Percentiles rank a stretch among this genome's conserved stretches.
Evolutionary conservation across 1,140 invertebrate genomes (phyloP).

Genomic region (Sitophilus oryzae): DNA sequence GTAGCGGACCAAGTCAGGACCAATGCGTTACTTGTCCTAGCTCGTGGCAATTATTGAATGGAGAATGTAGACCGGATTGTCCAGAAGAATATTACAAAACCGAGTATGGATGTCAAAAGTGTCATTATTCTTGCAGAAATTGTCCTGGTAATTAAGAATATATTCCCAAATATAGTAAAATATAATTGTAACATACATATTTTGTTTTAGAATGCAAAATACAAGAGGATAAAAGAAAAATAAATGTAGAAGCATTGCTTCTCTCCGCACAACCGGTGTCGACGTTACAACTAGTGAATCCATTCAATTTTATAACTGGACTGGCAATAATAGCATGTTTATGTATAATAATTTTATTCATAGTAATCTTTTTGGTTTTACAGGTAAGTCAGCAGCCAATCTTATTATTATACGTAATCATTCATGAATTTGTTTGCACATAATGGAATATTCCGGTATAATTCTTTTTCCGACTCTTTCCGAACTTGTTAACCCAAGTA

Average conservation of each 20-base stretch:
- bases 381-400: slow-evolving; percentile 61
- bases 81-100: slow-evolving; percentile 78
- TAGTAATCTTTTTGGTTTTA: slow-evolving; percentile 59
- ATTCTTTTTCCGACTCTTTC: too few relatives aligned
- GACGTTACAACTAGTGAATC: slow-evolving; percentile 45
- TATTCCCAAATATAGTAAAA: slow-evolving; percentile 3
- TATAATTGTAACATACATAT: neutral
- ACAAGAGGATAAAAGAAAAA: slow-evolving; percentile 44
- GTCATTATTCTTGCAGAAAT: slow-evolving; percentile 76
- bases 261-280: slow-evolving; percentile 41
- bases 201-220: slow-evolving; percentile 38
- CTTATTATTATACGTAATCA: too few relatives aligned
- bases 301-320: slow-evolving; percentile 56
- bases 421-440: too few relatives aligned
- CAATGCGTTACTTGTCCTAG: slow-evolving; percentile 77
- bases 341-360: slow-evolving; percentile 59
- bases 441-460: too few relatives aligned
- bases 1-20: slow-evolving; percentile 68
- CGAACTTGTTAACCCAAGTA: too few relatives aligned
- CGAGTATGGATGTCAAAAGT: slow-evolving; percentile 72
- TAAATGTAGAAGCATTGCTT: slow-evolving; percentile 41
- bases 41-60: slow-evolving; percentile 70
- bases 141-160: slow-evolving; percentile 58
- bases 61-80: slow-evolving; percentile 76
- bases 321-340: slow-evolving; percentile 60